phyloP scores from a whole-genome alignment of 2,888 invertebrate genomes.

The Lithosia quadra region DNA sequence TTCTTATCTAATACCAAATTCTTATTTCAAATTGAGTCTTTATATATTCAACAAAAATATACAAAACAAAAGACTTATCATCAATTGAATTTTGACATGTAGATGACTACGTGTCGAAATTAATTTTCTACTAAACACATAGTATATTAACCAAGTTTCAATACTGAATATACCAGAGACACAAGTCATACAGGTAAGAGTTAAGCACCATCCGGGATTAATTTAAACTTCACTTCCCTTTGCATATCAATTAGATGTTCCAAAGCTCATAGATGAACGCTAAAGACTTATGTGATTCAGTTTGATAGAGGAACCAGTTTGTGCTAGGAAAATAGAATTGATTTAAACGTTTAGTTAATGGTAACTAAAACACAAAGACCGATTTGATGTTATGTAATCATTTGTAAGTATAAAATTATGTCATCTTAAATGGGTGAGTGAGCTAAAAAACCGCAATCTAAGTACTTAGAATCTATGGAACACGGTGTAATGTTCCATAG shows the following conservation, averaged over 20 bases:
- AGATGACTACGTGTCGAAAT: too few relatives aligned
- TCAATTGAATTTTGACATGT: too few relatives aligned
- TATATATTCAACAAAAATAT: too few relatives aligned
- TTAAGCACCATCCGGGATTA: constrained; percentile 63
- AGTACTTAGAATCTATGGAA: too few relatives aligned
- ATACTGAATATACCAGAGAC: constrained; percentile 8
- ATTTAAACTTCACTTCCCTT: constrained; percentile 66
- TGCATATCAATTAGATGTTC: constrained; percentile 70
- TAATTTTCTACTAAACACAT: too few relatives aligned
- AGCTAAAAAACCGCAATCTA: background rate
- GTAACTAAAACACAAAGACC: background rate
- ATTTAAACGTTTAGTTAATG: background rate
- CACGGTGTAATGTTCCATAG: background rate
- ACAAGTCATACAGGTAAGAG: constrained; percentile 21
- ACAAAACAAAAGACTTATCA: too few relatives aligned
- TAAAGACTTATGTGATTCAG: constrained; percentile 54
- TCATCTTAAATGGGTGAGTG: too few relatives aligned
- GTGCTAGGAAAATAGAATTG: background rate
- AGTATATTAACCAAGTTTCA: too few relatives aligned
- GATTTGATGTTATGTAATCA: background rate
- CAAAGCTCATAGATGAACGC: constrained; percentile 53
- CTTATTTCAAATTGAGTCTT: too few relatives aligned
- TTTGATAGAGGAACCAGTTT: constrained; percentile 30
- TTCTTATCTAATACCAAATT: too few relatives aligned
- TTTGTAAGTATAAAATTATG: background rate